A percentile compares a stretch with the other conserved stretches of the same genome.
Conservation (phyloP, 2,797 vertebrate genomes). For the Crenuchus spilurus region DNA sequence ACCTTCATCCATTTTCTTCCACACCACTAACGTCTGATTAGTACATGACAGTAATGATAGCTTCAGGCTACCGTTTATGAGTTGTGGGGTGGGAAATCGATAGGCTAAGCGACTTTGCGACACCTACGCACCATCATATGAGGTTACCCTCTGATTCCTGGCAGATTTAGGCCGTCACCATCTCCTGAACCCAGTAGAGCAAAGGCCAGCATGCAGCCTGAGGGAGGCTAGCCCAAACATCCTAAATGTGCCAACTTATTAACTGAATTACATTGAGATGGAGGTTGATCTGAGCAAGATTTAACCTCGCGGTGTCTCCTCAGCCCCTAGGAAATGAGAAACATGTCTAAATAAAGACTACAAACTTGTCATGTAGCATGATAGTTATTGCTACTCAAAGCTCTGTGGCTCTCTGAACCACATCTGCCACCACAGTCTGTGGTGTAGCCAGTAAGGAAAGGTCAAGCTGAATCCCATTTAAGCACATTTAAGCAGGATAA, state of each 20-base stretch:
- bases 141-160: neutral
- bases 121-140: neutral
- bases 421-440: neutral
- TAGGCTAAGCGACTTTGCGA: conserved; percentile 2
- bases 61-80: neutral
- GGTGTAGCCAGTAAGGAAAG: neutral
- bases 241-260: neutral
- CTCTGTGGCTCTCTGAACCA: neutral
- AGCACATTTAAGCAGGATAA: neutral
- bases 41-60: conserved; percentile 3
- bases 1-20: neutral
- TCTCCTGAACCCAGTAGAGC: neutral
- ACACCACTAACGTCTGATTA: neutral
- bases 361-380: neutral
- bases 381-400: neutral
- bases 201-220: neutral
- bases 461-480: neutral
- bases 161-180: neutral
- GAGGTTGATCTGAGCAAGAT: neutral
- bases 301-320: neutral
- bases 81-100: neutral
- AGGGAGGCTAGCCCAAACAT: neutral
- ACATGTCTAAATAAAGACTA: neutral
- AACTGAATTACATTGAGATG: neutral
- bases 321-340: neutral